Percentiles rank a stretch among this genome's conserved stretches.
Conservation (phyloP, 2,888 invertebrate species). For the Synanthedon tipuliformis region DNA sequence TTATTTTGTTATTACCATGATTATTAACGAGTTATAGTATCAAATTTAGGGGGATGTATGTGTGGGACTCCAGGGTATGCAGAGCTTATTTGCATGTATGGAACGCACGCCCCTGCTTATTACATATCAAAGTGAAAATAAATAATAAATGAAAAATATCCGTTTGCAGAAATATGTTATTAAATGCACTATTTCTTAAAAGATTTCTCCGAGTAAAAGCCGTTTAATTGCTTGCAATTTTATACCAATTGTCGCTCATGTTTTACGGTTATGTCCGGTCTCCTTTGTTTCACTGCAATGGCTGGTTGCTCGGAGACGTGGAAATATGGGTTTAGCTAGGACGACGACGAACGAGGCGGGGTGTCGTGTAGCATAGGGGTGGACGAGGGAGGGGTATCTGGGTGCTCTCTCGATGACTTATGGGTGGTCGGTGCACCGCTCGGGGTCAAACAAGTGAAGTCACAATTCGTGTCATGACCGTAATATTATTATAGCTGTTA, state of each 20-base stretch:
- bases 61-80: no score
- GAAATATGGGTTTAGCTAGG: constrained; percentile 33
- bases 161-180: no score
- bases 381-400: background rate
- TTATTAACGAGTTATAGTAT: no score
- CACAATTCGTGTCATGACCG: background rate
- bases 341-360: constrained; percentile 8
- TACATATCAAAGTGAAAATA: no score
- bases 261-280: constrained; percentile 21
- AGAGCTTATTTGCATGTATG: no score
- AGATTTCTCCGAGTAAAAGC: no score
- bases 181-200: no score
- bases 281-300: constrained; percentile 22
- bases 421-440: constrained; percentile 11
- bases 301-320: constrained; percentile 17
- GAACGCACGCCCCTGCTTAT: no score
- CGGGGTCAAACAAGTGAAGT: background rate
- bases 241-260: constrained; percentile 6
- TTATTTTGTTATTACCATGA: no score
- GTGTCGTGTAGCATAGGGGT: constrained; percentile 4
- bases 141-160: no score
- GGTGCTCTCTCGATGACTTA: constrained; percentile 27
- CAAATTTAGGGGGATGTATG: no score
- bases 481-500: background rate
- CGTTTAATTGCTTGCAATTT: background rate